Base-by-base conservation (phyloP, 2,113 vertebrate species). In the Takifugu bimaculatus region DNA sequence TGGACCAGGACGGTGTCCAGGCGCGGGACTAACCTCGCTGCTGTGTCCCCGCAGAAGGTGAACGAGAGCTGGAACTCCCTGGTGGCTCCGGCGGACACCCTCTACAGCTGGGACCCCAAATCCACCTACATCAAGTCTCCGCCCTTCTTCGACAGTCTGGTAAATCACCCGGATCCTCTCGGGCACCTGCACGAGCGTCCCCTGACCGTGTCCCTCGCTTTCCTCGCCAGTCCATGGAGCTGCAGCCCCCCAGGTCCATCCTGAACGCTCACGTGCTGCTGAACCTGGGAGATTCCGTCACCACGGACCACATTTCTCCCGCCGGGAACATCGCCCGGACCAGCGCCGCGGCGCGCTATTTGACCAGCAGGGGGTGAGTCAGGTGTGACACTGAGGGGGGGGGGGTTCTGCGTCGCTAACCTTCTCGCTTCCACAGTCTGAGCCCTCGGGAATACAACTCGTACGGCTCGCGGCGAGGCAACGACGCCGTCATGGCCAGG, bases 81-180 rank as follows among this genome's bases (percentile, higher is more conserved):
- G 65, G 85, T 88, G 9, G 93, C 92, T 56, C 91, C 96, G 0
- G 91, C 93, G 54, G 95, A 97, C 57, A 93, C 92, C 65, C 87
- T 98, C 0, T 99, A 98, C 57, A 81, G 89, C 57, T 99, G 97
- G 97, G 92, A 97, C 74, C 85, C 91, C 45, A 90, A 92, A 20
- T 99, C 97, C 14, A 99, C 97, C 0, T 99, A 99, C 65, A 98
- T 99, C 85, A 99, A 99, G 78, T 94, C 96, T 14, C 97, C 97
- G 0, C 96, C 97, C 0, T 98, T 99, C 87, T 99, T 99, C 65
- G 87, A 94, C 63, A 93, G 91, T 62, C 86, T 99, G 94, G 97
- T 98, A 92, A 0, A 81, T 66, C 14, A 4, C 3, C 45, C 15
- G 14, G 13, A 1, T n/a, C 45, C 45, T n/a, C 2, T 3, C 4